Conservation (phyloP, 2,888 invertebrate genomes). For the Nudaria mundana region DNA sequence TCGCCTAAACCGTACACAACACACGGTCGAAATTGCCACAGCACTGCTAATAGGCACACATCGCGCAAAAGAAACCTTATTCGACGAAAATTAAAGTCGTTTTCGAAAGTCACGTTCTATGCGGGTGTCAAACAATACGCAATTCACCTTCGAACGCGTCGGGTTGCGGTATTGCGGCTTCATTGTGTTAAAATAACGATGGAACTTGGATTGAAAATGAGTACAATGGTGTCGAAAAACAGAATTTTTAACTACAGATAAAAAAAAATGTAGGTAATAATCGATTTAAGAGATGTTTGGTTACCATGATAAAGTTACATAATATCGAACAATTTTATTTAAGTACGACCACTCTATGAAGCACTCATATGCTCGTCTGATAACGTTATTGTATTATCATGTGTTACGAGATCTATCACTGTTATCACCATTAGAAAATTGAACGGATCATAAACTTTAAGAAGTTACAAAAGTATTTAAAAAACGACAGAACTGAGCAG, state of each 20-base stretch:
- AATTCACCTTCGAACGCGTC: constrained; percentile 80
- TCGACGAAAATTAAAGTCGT: constrained; percentile 67
- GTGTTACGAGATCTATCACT: background rate
- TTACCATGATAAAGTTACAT: background rate
- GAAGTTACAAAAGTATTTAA: no score
- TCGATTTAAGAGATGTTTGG: constrained; percentile 5
- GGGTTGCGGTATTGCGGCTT: constrained; percentile 80
- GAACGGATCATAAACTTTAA: no score
- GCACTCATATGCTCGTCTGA: background rate
- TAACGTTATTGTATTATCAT: background rate
- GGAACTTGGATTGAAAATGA: constrained; percentile 66
- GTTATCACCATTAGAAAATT: background rate
- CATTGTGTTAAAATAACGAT: constrained; percentile 79
- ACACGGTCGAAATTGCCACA: constrained; percentile 40
- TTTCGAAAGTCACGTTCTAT: constrained; percentile 72
- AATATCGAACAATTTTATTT: background rate
- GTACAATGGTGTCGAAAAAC: constrained; percentile 61
- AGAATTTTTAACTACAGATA: constrained; percentile 50
- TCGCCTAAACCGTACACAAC: constrained; percentile 20
- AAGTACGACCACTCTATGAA: background rate
- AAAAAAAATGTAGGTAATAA: constrained; percentile 35
- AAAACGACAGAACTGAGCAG: no score
- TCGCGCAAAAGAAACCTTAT: constrained; percentile 72
- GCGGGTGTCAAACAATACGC: constrained; percentile 79
- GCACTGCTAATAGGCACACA: constrained; percentile 28